These are phyloP conservation scores for Scytalopus superciliaris DNA, from an alignment of 2,113 vertebrate species.

Conservation along the genomic window DNA sequence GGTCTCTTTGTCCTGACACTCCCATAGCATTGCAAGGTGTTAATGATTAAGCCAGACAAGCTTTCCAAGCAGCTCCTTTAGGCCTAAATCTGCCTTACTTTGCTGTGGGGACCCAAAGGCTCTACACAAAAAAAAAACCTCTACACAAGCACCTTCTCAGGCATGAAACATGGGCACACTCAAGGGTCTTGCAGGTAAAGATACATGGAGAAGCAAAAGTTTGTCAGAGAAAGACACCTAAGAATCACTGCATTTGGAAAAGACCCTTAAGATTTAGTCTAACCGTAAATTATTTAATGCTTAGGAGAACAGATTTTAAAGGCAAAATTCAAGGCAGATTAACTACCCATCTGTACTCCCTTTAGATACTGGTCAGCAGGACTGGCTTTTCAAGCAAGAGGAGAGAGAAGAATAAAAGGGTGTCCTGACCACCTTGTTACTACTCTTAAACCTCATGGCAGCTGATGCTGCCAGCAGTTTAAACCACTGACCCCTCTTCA, in stretches of 20 bases:
- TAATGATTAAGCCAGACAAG: constrained; percentile 57
- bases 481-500: not conserved
- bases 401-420: not conserved
- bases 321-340: not conserved
- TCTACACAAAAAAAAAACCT: not conserved
- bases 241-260: not conserved
- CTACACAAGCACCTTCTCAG: not conserved
- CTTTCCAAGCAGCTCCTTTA: not conserved
- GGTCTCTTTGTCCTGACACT: constrained; percentile 32
- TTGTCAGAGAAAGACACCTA: not conserved
- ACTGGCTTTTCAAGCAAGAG: not conserved
- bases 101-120: not conserved
- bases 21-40: not conserved
- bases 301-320: not conserved
- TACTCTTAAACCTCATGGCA: not conserved
- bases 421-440: not conserved
- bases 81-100: not conserved
- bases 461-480: not conserved
- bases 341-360: not conserved
- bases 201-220: not conserved
- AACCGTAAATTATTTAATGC: not conserved
- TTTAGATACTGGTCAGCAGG: not conserved
- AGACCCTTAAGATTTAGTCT: not conserved
- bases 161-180: not conserved
- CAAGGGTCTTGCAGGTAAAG: not conserved